Conservation (phyloP, 2,113 vertebrate species). For the Motacilla alba region DNA sequence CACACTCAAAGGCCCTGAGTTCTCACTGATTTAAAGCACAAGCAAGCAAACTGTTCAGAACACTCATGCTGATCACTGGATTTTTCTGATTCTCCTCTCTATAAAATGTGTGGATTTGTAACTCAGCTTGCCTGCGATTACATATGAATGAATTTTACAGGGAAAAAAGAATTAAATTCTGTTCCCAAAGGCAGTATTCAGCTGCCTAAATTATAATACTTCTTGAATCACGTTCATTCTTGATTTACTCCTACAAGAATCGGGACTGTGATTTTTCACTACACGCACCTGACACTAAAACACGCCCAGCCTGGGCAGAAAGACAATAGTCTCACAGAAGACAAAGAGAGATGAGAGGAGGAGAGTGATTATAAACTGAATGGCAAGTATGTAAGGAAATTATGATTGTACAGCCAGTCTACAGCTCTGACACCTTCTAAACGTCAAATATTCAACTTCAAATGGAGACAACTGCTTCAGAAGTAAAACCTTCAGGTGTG, state of each 20-base stretch:
- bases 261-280: background rate
- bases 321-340: background rate
- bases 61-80: rapidly evolving
- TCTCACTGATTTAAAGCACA: background rate
- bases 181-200: background rate
- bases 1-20: background rate
- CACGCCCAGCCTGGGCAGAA: background rate
- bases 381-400: background rate
- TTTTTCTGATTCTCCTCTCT: background rate
- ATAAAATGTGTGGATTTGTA: background rate
- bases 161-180: background rate
- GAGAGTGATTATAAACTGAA: background rate
- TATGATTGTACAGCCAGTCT: background rate
- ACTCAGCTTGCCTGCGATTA: background rate
- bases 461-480: background rate
- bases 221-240: background rate
- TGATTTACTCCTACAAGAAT: background rate
- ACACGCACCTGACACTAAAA: background rate
- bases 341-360: background rate
- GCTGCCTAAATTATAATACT: background rate
- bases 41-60: background rate
- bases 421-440: background rate
- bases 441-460: background rate
- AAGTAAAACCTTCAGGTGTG: background rate
- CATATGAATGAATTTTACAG: background rate